Evolutionary conservation across 2,888 invertebrate genomes (phyloP), one percentile per base, ranked within the genome.

Genomic region (Bellardia bayeri): DNA sequence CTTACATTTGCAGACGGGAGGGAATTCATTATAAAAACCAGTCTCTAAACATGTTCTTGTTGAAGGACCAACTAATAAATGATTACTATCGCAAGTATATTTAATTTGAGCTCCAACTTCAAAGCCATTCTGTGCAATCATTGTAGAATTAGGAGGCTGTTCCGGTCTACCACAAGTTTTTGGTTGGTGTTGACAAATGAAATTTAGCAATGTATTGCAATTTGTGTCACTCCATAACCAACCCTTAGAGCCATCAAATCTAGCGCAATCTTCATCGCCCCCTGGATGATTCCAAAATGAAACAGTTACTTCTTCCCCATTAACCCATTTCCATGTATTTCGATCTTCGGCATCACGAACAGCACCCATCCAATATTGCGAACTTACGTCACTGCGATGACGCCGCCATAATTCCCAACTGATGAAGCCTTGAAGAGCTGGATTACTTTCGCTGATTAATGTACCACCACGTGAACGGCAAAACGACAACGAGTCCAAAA

Each of bases 171-270:
- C 98, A 92, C 98, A 98, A 0, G 98, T 97, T 91, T 97, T 97
- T 0, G 98, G 98, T 92, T 98, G 97, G 94, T 98, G 98, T 94
- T 98, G 98, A 93, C 98, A 98, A 89, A 98, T 98, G 94, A 96
- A 98, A 94, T 98, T 98, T 89, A 98, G 94, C 90, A 96, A 95
- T 75, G 96, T 95, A 87, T 96, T 95, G 93, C 98, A 98, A 92
- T 98, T 97, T 33, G 98, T 98, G 92, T 98, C 98, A 1, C 97
- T 97, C 98, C 98, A 98, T 0, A 98, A 95, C 98, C 98, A 98
- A 40, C 98, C 98, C 92, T 97, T 98, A 91, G 97, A 97, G 86
- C 98, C 98, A 92, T 98, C 98, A 93, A 97, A 98, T 74, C 98
- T 94, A 1, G 98, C 97, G 92, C 98, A 98, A 90, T 97, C 97